These are phyloP conservation scores for Steinernema khuongi DNA, from an alignment of 1,140 invertebrate species.

Conservation along the genomic window DNA sequence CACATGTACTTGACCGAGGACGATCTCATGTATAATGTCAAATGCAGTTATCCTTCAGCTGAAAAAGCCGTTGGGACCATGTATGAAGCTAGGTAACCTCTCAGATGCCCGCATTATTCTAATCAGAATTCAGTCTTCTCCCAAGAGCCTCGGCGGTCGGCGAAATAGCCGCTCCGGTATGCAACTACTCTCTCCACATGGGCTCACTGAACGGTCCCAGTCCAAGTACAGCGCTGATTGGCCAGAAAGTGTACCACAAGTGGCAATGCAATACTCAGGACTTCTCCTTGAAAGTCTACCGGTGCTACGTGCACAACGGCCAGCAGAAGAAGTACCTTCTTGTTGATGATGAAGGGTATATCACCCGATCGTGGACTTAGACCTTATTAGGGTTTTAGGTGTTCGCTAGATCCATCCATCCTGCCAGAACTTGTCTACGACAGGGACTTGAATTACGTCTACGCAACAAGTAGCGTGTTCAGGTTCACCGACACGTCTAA, in stretches of 20 bases:
- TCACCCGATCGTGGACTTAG: background rate
- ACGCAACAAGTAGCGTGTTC: conserved; percentile 39
- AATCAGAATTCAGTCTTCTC: background rate
- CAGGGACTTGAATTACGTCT: conserved; percentile 28
- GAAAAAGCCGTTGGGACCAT: background rate
- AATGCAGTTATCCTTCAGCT: background rate
- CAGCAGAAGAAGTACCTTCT: conserved; percentile 28
- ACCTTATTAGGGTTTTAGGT: conserved; percentile 18
- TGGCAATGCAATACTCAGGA: conserved; percentile 35
- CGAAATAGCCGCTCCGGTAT: conserved; percentile 27
- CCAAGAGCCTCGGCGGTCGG: conserved; percentile 19
- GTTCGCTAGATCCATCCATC: conserved; percentile 35
- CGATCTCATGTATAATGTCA: background rate
- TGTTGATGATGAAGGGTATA: conserved; percentile 41
- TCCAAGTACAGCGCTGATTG: conserved; percentile 34
- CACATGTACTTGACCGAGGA: background rate
- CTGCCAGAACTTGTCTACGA: conserved; percentile 39
- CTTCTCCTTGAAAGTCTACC: conserved; percentile 40
- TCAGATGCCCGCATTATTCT: background rate
- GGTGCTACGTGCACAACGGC: conserved; percentile 44
- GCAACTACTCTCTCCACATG: conserved; percentile 28
- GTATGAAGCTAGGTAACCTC: conserved; percentile 10
- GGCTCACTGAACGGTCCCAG: conserved; percentile 18
- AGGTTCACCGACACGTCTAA: conserved; percentile 35
- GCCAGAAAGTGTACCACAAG: conserved; percentile 39